A percentile compares a stretch with the other conserved stretches of the same genome.
Evolutionary conservation across 2,888 invertebrate genomes (phyloP).

Genomic region (Luperina testacea): DNA sequence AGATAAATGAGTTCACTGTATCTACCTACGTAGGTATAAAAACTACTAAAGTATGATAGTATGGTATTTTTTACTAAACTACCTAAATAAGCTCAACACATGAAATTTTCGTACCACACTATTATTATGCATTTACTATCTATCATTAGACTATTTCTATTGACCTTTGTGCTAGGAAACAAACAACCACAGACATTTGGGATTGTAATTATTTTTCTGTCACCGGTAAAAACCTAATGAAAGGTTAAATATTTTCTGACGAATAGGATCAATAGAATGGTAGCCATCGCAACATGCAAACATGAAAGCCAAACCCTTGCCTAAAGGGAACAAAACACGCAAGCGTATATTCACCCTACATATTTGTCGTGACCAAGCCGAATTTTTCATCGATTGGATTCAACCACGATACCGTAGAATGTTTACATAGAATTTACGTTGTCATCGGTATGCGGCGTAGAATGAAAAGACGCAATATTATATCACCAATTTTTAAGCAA

Average conservation of each 20-base stretch:
- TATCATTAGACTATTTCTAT: not conserved
- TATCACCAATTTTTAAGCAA: constrained; percentile 1
- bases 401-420: constrained; percentile 14
- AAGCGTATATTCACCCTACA: constrained; percentile 35
- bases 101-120: not conserved
- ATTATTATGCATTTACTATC: not conserved
- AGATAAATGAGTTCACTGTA: not conserved
- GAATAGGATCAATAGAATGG: constrained; percentile 31
- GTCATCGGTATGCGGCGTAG: not conserved
- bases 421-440: constrained; percentile 5
- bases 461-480: not conserved
- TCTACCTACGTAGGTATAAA: not conserved
- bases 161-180: not conserved
- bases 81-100: not conserved
- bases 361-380: constrained; percentile 29
- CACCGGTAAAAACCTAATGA: not conserved
- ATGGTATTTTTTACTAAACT: not conserved
- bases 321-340: constrained; percentile 35
- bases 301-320: not conserved
- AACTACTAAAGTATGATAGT: not conserved
- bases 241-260: not conserved
- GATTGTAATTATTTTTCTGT: not conserved
- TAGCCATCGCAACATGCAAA: constrained; percentile 9
- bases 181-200: not conserved
- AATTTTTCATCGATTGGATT: constrained; percentile 53